These are phyloP conservation scores for Paracyclopina nana DNA, from an alignment of 1,140 invertebrate genomes.

Conservation along the genomic window DNA sequence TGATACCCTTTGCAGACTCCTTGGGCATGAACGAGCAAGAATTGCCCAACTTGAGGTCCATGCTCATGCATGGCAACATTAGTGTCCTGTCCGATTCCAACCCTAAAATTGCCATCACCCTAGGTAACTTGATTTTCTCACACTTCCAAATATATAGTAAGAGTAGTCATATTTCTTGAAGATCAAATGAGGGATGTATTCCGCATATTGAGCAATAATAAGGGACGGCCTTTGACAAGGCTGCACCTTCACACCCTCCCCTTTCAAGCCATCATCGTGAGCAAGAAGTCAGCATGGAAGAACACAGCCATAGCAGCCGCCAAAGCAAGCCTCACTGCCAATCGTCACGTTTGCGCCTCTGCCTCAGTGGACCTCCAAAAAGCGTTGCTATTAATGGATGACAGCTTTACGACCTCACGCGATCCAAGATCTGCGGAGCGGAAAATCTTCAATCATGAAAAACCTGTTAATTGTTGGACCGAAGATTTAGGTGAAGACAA, in stretches of 20 bases:
- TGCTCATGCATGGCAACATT: constrained; percentile 45
- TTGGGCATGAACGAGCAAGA: constrained; percentile 73
- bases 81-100: constrained; percentile 53
- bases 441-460: constrained; percentile 37
- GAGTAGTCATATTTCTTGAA: not conserved
- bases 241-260: constrained; percentile 70
- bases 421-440: constrained; percentile 29
- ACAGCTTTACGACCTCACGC: constrained; percentile 55
- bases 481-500: constrained; percentile 32
- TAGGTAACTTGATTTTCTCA: too few relatives aligned
- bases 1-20: constrained; percentile 59
- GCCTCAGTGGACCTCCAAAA: constrained; percentile 42
- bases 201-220: constrained; percentile 27
- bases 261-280: constrained; percentile 59
- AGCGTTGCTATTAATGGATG: constrained; percentile 53
- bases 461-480: constrained; percentile 60
- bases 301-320: constrained; percentile 55
- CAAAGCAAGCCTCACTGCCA: constrained; percentile 60
- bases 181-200: constrained; percentile 65
- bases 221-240: constrained; percentile 40
- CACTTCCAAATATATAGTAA: too few relatives aligned
- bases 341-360: constrained; percentile 62
- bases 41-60: constrained; percentile 49
- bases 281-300: constrained; percentile 45
- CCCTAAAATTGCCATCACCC: constrained; percentile 51